phyloP scores from a whole-genome alignment of 2,888 invertebrate genomes.

The Phania funesta region DNA sequence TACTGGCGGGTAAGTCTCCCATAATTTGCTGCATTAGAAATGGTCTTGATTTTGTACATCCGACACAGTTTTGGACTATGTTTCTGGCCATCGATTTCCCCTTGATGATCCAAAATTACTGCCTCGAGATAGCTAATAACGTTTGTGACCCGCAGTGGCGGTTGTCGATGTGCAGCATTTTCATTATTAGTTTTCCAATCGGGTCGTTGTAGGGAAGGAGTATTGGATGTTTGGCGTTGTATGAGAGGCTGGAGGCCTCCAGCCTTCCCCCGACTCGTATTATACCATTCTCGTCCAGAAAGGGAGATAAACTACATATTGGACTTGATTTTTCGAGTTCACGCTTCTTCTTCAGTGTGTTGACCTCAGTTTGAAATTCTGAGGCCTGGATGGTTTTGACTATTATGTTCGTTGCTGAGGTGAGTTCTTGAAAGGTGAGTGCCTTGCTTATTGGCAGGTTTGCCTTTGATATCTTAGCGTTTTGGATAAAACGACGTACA shows the following conservation, averaged over 20 bases:
- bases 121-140: neutral
- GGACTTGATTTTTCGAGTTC: neutral
- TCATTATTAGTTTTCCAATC: neutral
- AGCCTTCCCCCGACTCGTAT: neutral
- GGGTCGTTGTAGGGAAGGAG: neutral
- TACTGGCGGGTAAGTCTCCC: neutral
- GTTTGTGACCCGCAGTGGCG: conserved; percentile 4
- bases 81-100: neutral
- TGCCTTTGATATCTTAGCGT: neutral
- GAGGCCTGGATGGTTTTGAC: neutral
- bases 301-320: neutral
- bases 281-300: neutral
- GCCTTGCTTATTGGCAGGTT: neutral
- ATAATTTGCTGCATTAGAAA: neutral
- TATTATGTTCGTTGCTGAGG: neutral
- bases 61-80: conserved; percentile 9
- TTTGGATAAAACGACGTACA: neutral
- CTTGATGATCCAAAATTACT: neutral
- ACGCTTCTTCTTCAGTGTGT: neutral
- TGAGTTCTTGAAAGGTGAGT: neutral
- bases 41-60: conserved; percentile 8
- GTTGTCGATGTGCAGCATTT: conserved; percentile 1
- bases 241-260: neutral
- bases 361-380: neutral
- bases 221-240: neutral